These are phyloP conservation scores for Ibidorhyncha struthersii DNA, from an alignment of 2,113 vertebrate species.

Conservation along the genomic window DNA sequence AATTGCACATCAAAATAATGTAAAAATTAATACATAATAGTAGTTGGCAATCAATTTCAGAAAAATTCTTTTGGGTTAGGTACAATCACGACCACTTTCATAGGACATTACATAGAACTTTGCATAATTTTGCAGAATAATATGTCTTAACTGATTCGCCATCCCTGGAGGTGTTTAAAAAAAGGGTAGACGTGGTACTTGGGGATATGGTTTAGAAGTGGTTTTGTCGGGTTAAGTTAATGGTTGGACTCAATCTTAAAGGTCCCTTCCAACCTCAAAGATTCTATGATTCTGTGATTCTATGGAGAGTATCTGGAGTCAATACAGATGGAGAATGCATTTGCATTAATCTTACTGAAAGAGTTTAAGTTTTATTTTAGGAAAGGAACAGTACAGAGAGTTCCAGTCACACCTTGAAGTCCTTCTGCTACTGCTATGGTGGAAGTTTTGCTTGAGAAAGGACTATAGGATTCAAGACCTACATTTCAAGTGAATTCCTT, in stretches of 20 bases:
- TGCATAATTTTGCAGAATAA: not conserved
- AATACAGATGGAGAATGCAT: not conserved
- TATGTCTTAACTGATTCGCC: constrained; percentile 17
- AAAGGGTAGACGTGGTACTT: no score
- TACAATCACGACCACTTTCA: not conserved
- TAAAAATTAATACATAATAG: not conserved
- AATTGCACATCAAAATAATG: not conserved
- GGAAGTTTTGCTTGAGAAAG: not conserved
- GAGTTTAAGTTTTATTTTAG: constrained; percentile 7
- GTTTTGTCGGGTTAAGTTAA: no score
- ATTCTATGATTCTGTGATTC: no score
- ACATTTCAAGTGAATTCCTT: not conserved
- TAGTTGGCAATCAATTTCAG: not conserved
- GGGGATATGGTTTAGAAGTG: no score
- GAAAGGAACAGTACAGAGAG: not conserved
- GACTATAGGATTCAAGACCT: not conserved
- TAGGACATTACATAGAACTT: not conserved
- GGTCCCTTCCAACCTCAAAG: no score
- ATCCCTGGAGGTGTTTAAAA: no score
- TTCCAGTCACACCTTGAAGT: not conserved
- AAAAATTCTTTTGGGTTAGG: not conserved
- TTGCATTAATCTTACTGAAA: constrained; percentile 16
- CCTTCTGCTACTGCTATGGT: not conserved
- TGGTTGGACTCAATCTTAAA: no score
- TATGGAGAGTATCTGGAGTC: not conserved